Conservation (phyloP, 2,888 invertebrate genomes). For the Yponomeuta sedellus region DNA sequence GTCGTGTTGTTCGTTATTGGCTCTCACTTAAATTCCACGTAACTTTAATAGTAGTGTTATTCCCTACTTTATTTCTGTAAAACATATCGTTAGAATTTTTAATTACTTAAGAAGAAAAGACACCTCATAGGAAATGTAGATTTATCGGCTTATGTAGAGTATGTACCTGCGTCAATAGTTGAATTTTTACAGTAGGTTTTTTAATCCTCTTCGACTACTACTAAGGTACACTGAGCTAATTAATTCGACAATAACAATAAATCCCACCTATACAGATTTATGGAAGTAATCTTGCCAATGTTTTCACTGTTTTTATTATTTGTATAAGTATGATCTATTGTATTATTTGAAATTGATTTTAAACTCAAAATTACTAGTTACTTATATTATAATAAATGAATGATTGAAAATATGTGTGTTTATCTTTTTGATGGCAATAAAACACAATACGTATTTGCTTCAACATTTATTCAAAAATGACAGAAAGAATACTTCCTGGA, state of each 20-base stretch:
- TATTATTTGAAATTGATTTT: slow-evolving; percentile 27
- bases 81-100: slow-evolving; percentile 10
- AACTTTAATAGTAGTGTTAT: neutral
- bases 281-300: slow-evolving; percentile 45
- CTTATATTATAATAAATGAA: slow-evolving; percentile 45
- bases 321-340: slow-evolving; percentile 23
- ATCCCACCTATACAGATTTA: slow-evolving; percentile 44
- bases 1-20: neutral
- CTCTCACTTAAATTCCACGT: neutral
- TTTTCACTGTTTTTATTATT: slow-evolving; percentile 21
- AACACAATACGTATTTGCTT: neutral
- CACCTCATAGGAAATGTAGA: slow-evolving; percentile 6
- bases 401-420: slow-evolving; percentile 1
- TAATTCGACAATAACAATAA: slow-evolving; percentile 45
- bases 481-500: neutral
- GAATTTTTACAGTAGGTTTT: slow-evolving; percentile 19
- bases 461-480: neutral
- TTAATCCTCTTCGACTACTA: neutral
- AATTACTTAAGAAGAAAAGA: neutral
- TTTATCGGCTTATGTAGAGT: slow-evolving; percentile 34
- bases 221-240: slow-evolving; percentile 22
- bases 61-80: slow-evolving; percentile 7
- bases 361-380: slow-evolving; percentile 34
- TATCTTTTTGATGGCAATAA: neutral
- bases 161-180: slow-evolving; percentile 27